These are phyloP conservation scores for Limnephilus lunatus DNA, from an alignment of 2,888 invertebrate species.

Conservation along the genomic window DNA sequence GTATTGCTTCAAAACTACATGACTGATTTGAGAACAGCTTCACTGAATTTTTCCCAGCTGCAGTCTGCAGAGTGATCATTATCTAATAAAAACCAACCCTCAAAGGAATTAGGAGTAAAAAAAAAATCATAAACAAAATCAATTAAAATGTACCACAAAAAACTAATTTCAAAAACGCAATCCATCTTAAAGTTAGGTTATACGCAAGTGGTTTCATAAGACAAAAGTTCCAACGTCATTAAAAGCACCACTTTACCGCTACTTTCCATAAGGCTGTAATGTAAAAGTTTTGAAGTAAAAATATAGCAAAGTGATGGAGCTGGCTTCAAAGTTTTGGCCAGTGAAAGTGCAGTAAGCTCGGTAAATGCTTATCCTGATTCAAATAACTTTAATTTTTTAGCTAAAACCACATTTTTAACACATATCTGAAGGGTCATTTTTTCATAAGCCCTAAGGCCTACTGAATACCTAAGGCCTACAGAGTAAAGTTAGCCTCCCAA, in stretches of 20 bases:
- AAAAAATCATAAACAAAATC: not conserved
- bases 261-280: not conserved
- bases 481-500: too few species aligned
- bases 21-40: too few species aligned
- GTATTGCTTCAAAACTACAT: too few species aligned
- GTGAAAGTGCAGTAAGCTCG: not conserved
- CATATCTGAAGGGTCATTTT: too few species aligned
- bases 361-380: not conserved
- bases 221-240: not conserved
- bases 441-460: too few species aligned
- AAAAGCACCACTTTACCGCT: not conserved
- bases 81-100: too few species aligned
- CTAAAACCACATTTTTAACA: too few species aligned
- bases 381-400: too few species aligned
- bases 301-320: not conserved
- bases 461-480: too few species aligned
- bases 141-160: not conserved
- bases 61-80: too few species aligned
- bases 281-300: not conserved
- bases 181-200: not conserved
- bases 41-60: too few species aligned
- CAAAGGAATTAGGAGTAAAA: too few species aligned
- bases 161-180: not conserved
- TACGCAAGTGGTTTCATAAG: not conserved
- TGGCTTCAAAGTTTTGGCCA: not conserved